Evolutionary conservation across 2,888 invertebrate species (phyloP), one percentile per base, ranked within the genome.

Genomic region (Elmis aenea): DNA sequence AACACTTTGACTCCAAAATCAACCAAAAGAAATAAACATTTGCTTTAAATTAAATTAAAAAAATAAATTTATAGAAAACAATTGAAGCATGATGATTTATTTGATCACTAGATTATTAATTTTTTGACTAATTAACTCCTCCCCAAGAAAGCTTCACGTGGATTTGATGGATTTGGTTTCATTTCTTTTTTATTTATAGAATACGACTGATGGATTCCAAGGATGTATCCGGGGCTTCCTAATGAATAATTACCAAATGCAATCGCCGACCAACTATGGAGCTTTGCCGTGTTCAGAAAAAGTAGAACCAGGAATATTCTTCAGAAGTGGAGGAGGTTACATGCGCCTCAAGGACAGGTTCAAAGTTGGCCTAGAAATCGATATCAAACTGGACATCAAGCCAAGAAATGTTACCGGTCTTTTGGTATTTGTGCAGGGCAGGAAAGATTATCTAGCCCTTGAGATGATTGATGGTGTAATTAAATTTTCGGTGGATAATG

Each of bases 401-500:
- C 92, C 95, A 0, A 76, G 95, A 10, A 81, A 83, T 48, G 75
- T 81, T 3, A 83, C 85, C 1, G 97, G 96, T 2, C 73, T 96
- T 11, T 66, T 99, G 25, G 73, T 94, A 47, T 83, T 91, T 2
- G 89, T 91, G 2, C 87, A 92, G 59, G 89, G 90, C 9, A 77
- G 72, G 48, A 78, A 75, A 36, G 91, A 95, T 57, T 94, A 81
- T 64, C 71, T 96, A 48, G 75, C 93, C 1, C 70, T 97, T 30
- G 93, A 97, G 64, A 73, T 97, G 71, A 71, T 88, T 2, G 81
- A 93, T 51, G 94, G 95, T 43, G 79, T 82, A 36, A 77, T 97
- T 12, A 79, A 81, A 40, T 83, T 92, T 52, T 81, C 83, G 1
- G 90, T 87, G 1, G 88, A 90, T 50, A 87, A 88, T 53, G 86